These are phyloP conservation scores for Urosaurus nigricauda DNA, from an alignment of 2,797 vertebrate species.

Conservation along the genomic window DNA sequence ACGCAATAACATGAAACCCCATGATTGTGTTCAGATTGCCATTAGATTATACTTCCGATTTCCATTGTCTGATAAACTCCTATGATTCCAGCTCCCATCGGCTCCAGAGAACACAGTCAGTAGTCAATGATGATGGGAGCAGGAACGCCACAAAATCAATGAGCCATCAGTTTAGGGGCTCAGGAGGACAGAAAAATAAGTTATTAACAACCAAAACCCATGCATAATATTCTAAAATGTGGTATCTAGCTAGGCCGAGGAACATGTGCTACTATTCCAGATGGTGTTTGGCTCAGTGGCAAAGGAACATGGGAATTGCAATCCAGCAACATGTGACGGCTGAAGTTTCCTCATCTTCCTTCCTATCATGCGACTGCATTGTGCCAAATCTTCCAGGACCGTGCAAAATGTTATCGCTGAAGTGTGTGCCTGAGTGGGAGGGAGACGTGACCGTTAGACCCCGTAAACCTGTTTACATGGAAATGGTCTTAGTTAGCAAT, in stretches of 20 bases:
- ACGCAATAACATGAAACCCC: no score
- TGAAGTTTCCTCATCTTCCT: no score
- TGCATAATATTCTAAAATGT: not conserved
- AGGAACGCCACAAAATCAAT: no score
- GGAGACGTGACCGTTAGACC: conserved; percentile 37
- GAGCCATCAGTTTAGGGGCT: not conserved
- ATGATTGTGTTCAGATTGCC: no score
- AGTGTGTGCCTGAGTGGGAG: not conserved
- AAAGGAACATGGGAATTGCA: not conserved
- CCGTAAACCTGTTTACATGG: not conserved
- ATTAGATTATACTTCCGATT: no score
- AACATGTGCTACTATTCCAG: not conserved
- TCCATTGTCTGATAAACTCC: no score
- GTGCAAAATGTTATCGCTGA: not conserved
- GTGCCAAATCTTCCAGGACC: not conserved
- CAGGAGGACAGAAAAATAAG: not conserved
- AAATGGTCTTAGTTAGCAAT: not conserved
- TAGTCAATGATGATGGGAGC: no score
- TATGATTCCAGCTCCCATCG: no score
- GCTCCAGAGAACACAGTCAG: no score
- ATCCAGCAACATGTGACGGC: not conserved
- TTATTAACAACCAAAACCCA: no score
- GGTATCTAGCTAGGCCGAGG: not conserved
- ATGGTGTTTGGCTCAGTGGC: not conserved
- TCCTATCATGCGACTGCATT: no score